phyloP scores from a whole-genome alignment of 2,888 invertebrate genomes.

The Lysandra coridon region DNA sequence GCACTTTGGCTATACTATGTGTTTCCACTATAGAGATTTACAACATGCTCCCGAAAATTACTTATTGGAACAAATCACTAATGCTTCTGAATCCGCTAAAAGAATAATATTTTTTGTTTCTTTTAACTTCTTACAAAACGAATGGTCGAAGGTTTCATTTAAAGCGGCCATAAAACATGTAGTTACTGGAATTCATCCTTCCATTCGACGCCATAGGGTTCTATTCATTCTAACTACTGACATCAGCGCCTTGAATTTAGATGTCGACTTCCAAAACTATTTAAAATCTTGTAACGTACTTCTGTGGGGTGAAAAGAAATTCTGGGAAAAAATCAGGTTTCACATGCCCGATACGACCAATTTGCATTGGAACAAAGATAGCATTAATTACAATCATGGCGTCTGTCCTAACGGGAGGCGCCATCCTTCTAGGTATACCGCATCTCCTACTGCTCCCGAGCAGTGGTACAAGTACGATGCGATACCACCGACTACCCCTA shows the following conservation, averaged over 20 bases:
- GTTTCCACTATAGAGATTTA: slow-evolving; percentile 84
- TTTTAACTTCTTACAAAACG: slow-evolving; percentile 88
- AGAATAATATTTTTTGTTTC: slow-evolving; percentile 90
- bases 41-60: slow-evolving; percentile 82
- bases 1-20: slow-evolving; percentile 83
- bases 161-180: slow-evolving; percentile 89
- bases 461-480: slow-evolving; percentile 86
- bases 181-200: slow-evolving; percentile 83
- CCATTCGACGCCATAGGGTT: slow-evolving; percentile 81
- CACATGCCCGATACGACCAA: slow-evolving; percentile 89
- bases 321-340: slow-evolving; percentile 93
- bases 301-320: slow-evolving; percentile 90
- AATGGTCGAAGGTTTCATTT: slow-evolving; percentile 91
- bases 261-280: slow-evolving; percentile 86
- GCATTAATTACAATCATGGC: slow-evolving; percentile 76
- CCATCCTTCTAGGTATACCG: slow-evolving; percentile 83
- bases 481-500: slow-evolving; percentile 78
- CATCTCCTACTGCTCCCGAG: slow-evolving; percentile 86
- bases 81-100: slow-evolving; percentile 83
- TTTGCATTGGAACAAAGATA: slow-evolving; percentile 82
- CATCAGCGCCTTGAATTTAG: slow-evolving; percentile 86
- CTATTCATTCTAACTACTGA: slow-evolving; percentile 81
- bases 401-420: slow-evolving; percentile 80
- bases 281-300: slow-evolving; percentile 86
- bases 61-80: slow-evolving; percentile 81